Evolutionary conservation across 2,113 vertebrate species (phyloP).

Genomic region (Catharus bicknelli): DNA sequence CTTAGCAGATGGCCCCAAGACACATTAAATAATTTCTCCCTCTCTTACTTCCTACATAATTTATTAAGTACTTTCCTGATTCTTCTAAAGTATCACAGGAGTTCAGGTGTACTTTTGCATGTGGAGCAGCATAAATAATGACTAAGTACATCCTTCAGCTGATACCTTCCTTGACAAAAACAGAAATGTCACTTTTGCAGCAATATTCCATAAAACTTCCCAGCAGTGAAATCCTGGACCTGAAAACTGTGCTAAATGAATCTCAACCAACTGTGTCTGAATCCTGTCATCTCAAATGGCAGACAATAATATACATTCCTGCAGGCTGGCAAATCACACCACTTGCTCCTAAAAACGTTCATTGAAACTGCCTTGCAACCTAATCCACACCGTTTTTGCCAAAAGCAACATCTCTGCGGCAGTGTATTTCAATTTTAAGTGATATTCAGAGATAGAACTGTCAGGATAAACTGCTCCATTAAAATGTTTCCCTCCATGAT

Average conservation of each 20-base stretch:
- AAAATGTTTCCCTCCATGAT: neutral
- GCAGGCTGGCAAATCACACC: neutral
- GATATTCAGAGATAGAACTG: neutral
- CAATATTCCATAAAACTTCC: neutral
- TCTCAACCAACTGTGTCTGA: neutral
- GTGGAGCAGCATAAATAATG: neutral
- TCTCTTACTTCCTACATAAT: neutral
- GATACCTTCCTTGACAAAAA: neutral
- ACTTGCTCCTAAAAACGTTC: neutral
- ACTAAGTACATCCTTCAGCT: neutral
- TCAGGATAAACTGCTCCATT: neutral
- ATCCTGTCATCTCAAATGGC: neutral
- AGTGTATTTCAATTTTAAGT: neutral
- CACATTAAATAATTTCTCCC: neutral
- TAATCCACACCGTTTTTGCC: neutral
- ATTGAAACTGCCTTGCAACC: neutral
- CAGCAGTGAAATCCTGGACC: neutral
- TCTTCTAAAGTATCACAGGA: neutral
- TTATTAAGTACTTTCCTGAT: neutral
- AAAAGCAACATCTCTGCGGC: neutral
- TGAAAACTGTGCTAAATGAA: neutral
- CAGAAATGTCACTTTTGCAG: neutral
- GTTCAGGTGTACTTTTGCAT: neutral
- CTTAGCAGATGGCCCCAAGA: slow-evolving; percentile 1
- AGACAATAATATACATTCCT: neutral